A percentile compares a stretch with the other conserved stretches of the same genome.
Evolutionary conservation across 1,140 invertebrate genomes (phyloP).

Genomic region (Drosophila triauraria): DNA sequence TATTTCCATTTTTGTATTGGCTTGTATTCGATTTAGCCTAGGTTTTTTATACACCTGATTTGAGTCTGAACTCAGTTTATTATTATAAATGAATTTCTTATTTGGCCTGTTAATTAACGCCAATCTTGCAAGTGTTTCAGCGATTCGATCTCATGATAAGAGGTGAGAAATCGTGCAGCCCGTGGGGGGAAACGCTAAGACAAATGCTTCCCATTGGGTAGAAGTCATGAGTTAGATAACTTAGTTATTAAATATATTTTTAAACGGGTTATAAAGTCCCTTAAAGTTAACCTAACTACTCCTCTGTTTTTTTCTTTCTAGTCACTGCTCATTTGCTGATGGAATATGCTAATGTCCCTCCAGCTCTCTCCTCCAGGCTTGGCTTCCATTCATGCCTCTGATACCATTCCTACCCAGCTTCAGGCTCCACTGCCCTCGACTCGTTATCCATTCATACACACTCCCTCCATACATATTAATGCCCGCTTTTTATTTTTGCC

Average conservation of each 20-base stretch:
- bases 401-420: constrained; percentile 5
- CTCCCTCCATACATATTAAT: constrained; percentile 30
- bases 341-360: constrained; percentile 41
- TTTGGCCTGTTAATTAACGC: constrained; percentile 37
- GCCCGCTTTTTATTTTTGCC: neutral
- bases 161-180: constrained; percentile 49
- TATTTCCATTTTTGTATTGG: neutral
- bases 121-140: constrained; percentile 5
- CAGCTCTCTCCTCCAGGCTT: neutral
- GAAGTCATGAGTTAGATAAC: neutral
- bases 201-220: constrained; percentile 18
- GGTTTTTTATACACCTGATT: constrained; percentile 7
- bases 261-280: neutral
- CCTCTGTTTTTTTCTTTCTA: constrained; percentile 1
- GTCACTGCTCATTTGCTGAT: constrained; percentile 37
- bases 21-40: neutral
- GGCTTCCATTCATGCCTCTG: constrained; percentile 14
- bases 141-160: constrained; percentile 34
- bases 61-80: neutral
- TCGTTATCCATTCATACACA: constrained; percentile 19
- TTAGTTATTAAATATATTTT: neutral
- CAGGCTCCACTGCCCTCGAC: constrained; percentile 36
- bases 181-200: constrained; percentile 29
- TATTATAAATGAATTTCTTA: constrained; percentile 16
- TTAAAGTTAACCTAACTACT: neutral